phyloP scores from a whole-genome alignment of 2,797 vertebrate genomes.

The Dryobates pubescens region DNA sequence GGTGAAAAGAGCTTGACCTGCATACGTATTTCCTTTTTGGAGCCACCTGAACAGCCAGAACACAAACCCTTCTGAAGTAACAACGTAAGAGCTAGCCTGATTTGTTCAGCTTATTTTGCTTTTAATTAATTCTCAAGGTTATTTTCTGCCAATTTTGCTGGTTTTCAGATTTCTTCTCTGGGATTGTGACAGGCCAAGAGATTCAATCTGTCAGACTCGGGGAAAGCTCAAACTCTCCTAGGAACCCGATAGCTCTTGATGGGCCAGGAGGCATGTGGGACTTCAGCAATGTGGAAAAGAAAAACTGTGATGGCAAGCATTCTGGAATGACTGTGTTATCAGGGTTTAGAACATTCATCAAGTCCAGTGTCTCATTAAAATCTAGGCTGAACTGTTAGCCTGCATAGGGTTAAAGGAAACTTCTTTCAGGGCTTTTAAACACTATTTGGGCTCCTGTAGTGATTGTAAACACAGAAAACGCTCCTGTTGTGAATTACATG shows the following conservation, averaged over 20 bases:
- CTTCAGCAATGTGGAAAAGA: neutral
- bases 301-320: neutral
- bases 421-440: conserved; percentile 42
- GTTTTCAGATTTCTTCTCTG: neutral
- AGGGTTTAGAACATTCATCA: neutral
- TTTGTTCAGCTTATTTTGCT: neutral
- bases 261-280: neutral
- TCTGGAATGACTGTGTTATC: neutral
- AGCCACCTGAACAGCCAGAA: neutral
- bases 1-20: neutral
- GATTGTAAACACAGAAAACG: conserved; percentile 36
- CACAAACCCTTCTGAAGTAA: neutral
- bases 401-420: conserved; percentile 40
- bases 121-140: neutral
- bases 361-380: neutral
- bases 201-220: neutral
- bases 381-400: neutral
- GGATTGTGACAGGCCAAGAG: neutral
- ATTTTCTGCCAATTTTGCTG: neutral
- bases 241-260: neutral
- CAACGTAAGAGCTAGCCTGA: neutral
- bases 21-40: neutral
- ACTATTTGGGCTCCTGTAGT: neutral
- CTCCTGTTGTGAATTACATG: conserved; percentile 19
- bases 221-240: neutral